phyloP scores from a whole-genome alignment of 2,888 invertebrate species.

The Leucophenga maculata region DNA sequence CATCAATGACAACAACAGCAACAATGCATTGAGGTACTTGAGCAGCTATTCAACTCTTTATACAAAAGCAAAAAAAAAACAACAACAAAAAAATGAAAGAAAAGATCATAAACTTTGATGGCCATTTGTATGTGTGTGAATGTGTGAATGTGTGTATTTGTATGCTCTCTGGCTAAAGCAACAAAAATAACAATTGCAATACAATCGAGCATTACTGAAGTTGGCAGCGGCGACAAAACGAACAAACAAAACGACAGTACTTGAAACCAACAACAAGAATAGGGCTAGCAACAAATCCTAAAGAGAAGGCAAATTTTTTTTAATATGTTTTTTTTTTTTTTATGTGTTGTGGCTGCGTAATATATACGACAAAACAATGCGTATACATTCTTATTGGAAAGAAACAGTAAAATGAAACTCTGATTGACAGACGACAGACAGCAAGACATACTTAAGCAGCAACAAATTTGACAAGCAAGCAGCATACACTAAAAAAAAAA shows the following conservation, averaged over 20 bases:
- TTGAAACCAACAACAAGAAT: not conserved
- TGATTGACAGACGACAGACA: not conserved
- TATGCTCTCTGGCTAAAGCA: slow-evolving; percentile 2
- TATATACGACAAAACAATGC: slow-evolving; percentile 11
- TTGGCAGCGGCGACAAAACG: not conserved
- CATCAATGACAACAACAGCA: slow-evolving; percentile 30
- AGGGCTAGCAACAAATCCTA: slow-evolving; percentile 24
- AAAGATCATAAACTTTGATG: slow-evolving; percentile 1
- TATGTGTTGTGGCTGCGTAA: slow-evolving; percentile 35
- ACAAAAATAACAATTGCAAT: slow-evolving; percentile 48
- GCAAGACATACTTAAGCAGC: not conserved
- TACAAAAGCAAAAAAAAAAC: not conserved
- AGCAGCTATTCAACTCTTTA: slow-evolving; percentile 1
- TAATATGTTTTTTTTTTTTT: slow-evolving; percentile 23
- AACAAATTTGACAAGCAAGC: not conserved
- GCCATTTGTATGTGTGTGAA: not conserved
- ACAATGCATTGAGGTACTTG: slow-evolving; percentile 22
- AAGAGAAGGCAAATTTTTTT: slow-evolving; percentile 30
- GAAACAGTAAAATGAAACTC: not conserved
- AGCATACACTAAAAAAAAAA: no score
- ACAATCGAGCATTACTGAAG: slow-evolving; percentile 53
- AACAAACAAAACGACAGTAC: slow-evolving; percentile 4
- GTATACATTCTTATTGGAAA: not conserved
- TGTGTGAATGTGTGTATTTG: no score
- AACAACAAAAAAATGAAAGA: slow-evolving; percentile 1